These are phyloP conservation scores for Phataginus tetradactyla DNA, from an alignment of 2,797 vertebrate genomes.

Conservation along the genomic window DNA sequence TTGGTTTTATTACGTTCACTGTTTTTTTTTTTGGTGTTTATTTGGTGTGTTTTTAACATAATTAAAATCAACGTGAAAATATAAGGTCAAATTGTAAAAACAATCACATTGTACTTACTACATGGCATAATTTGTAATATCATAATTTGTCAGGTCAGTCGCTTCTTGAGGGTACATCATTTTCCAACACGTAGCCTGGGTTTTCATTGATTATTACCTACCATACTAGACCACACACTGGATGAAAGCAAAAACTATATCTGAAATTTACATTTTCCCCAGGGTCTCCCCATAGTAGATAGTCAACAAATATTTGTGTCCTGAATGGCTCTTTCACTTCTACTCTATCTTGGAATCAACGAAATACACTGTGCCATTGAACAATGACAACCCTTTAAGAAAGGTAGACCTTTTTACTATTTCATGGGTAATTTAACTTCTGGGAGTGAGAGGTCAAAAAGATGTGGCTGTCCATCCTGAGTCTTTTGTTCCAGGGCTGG, in stretches of 20 bases:
- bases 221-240: neutral
- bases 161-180: neutral
- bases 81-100: neutral
- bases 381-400: neutral
- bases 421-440: conserved; percentile 27
- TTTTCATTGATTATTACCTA: neutral
- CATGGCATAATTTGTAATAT: neutral
- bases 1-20: neutral
- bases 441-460: neutral
- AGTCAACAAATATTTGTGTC: neutral
- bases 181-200: neutral
- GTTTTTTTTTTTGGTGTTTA: neutral
- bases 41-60: neutral
- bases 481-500: neutral
- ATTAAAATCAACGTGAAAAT: neutral
- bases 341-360: neutral
- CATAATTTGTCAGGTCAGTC: neutral
- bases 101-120: neutral
- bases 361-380: neutral
- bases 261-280: neutral
- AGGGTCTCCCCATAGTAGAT: neutral
- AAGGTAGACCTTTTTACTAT: neutral
- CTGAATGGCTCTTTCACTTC: neutral
- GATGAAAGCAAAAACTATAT: neutral
- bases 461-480: neutral